Percentiles rank a stretch among this genome's conserved stretches.
Conservation (phyloP, 2,113 vertebrate genomes). For the Nibea coibor region DNA sequence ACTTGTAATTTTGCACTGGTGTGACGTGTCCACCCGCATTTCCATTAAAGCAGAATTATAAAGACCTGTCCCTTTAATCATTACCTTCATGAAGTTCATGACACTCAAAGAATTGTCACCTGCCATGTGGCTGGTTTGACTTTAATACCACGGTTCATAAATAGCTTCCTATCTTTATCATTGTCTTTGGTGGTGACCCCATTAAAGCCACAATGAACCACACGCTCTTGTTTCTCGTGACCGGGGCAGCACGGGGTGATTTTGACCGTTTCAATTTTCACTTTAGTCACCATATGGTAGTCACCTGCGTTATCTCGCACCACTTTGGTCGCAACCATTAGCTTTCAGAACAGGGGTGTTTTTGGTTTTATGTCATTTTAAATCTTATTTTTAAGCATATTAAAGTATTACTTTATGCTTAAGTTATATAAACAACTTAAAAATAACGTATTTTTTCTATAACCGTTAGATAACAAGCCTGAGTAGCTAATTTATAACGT, state of each 20-base stretch:
- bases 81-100: not conserved
- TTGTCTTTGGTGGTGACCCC: not conserved
- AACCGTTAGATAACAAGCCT: not conserved
- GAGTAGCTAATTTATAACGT: not conserved
- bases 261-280: not conserved
- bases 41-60: not conserved
- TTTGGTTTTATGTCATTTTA: not conserved
- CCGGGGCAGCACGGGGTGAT: not conserved
- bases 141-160: not conserved
- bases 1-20: not conserved
- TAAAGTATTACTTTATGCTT: not conserved
- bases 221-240: not conserved
- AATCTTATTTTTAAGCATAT: not conserved
- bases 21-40: not conserved
- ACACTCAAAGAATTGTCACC: not conserved
- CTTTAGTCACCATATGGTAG: conserved; percentile 5
- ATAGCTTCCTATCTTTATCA: not conserved
- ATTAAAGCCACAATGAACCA: not conserved
- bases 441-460: fast-evolving
- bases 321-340: conserved; percentile 73
- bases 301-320: conserved; percentile 60
- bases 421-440: fast-evolving
- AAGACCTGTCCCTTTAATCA: no score
- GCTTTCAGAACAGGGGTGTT: not conserved
- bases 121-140: not conserved